Percentiles rank a stretch among this genome's conserved stretches.
These are phyloP conservation scores for Anguilla megastoma DNA, from an alignment of 2,797 vertebrate genomes.

Conservation along the genomic window DNA sequence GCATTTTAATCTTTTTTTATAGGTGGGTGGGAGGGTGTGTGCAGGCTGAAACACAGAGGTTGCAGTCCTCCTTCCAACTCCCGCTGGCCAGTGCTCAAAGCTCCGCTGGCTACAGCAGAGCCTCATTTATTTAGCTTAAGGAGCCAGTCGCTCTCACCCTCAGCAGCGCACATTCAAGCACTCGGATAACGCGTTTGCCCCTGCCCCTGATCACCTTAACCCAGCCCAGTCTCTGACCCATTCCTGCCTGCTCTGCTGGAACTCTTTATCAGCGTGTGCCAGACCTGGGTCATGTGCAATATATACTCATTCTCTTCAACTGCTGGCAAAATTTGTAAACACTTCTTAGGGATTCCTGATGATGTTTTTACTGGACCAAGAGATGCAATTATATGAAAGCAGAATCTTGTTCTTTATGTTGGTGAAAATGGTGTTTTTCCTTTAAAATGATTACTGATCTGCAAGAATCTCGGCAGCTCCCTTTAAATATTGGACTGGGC, in stretches of 20 bases:
- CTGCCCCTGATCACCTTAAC: background rate
- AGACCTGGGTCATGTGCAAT: background rate
- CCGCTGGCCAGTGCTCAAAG: background rate
- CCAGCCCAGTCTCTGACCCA: background rate
- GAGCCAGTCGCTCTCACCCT: background rate
- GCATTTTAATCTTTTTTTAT: background rate
- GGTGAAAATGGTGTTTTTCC: background rate
- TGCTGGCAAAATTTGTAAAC: background rate
- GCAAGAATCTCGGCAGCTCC: slow-evolving; percentile 24
- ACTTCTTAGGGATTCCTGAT: background rate
- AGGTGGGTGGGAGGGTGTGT: background rate
- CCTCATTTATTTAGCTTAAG: background rate
- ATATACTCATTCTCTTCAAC: background rate
- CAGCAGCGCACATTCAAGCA: background rate
- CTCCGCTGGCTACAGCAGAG: background rate
- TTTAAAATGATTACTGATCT: background rate
- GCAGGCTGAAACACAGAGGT: background rate
- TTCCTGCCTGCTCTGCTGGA: background rate
- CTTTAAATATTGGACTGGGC: slow-evolving; percentile 18
- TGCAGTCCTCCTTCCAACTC: background rate
- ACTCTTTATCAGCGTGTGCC: background rate
- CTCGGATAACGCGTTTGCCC: background rate
- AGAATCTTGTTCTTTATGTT: background rate
- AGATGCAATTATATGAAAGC: background rate
- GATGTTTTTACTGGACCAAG: background rate